phyloP scores from a whole-genome alignment of 2,113 vertebrate genomes.

The Caranx melampygus region DNA sequence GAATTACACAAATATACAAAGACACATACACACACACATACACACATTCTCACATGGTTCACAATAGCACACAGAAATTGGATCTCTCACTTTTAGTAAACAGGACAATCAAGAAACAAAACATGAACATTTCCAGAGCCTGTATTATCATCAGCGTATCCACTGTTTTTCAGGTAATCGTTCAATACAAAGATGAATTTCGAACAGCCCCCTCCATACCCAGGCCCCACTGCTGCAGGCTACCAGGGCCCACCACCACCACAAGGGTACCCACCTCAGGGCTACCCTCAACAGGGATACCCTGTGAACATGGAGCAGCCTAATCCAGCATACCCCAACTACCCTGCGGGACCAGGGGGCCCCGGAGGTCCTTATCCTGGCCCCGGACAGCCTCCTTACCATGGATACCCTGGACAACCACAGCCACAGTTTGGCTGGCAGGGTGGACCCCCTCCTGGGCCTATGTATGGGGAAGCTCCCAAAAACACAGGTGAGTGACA shows the following conservation, averaged over 20 bases:
- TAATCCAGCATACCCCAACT: constrained; percentile 81
- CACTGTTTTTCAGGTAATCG: constrained; percentile 69
- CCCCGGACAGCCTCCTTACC: constrained; percentile 81
- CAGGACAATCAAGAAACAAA: background rate
- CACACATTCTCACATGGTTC: background rate
- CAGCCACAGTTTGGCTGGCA: constrained; percentile 91
- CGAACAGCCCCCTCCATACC: constrained; percentile 92
- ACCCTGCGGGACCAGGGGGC: constrained; percentile 81
- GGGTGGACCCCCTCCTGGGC: constrained; percentile 86
- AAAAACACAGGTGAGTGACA: constrained; percentile 92
- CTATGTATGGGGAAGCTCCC: constrained; percentile 88
- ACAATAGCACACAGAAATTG: constrained; percentile 4
- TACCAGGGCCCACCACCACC: constrained; percentile 82
- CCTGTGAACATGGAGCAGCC: constrained; percentile 83
- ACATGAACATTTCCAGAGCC: too few species aligned
- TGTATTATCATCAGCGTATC: background rate
- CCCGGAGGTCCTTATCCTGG: constrained; percentile 84
- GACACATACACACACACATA: background rate
- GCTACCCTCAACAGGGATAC: constrained; percentile 81
- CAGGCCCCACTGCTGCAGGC: constrained; percentile 86
- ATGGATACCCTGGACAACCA: constrained; percentile 81
- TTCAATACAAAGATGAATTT: constrained; percentile 85
- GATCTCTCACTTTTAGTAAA: background rate
- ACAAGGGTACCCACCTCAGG: constrained; percentile 75
- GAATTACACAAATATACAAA: background rate